Conservation (phyloP, 2,113 vertebrate species). For the Ranitomeya imitator region DNA sequence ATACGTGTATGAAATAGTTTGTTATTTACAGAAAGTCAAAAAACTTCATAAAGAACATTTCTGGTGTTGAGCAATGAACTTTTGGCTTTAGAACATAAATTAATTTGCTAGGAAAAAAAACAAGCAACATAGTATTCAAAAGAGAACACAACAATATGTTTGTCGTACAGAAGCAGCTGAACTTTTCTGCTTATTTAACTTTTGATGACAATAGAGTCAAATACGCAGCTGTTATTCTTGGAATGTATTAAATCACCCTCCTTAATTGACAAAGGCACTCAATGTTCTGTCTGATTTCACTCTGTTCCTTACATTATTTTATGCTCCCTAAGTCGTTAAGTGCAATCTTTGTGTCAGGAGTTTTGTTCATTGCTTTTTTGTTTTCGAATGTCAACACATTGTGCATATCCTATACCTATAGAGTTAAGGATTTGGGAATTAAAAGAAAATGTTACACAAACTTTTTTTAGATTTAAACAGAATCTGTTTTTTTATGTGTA, state of each 20-base stretch:
- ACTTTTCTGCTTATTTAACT: conserved; percentile 26
- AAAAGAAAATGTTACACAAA: not conserved
- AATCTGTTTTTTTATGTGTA: no score
- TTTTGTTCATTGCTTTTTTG: conserved; percentile 11
- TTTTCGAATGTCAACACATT: not conserved
- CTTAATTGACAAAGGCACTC: not conserved
- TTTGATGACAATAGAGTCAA: conserved; percentile 11
- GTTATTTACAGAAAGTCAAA: not conserved
- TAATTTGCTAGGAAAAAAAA: not conserved
- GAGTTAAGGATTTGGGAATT: not conserved
- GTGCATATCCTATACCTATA: not conserved
- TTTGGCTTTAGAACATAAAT: not conserved
- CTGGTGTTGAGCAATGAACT: not conserved
- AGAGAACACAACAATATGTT: not conserved
- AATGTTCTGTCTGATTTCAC: conserved; percentile 9
- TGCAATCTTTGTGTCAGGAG: not conserved
- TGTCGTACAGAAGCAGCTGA: not conserved
- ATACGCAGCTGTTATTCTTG: conserved; percentile 16
- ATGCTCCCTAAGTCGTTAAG: not conserved
- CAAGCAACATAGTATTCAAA: not conserved
- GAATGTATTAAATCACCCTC: not conserved
- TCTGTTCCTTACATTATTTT: conserved; percentile 19
- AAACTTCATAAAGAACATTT: not conserved
- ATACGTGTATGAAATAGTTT: not conserved
- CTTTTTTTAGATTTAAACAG: not conserved